A percentile compares a stretch with the other conserved stretches of the same genome.
phyloP scores from a whole-genome alignment of 2,113 vertebrate species.

The Triplophysa rosa region DNA sequence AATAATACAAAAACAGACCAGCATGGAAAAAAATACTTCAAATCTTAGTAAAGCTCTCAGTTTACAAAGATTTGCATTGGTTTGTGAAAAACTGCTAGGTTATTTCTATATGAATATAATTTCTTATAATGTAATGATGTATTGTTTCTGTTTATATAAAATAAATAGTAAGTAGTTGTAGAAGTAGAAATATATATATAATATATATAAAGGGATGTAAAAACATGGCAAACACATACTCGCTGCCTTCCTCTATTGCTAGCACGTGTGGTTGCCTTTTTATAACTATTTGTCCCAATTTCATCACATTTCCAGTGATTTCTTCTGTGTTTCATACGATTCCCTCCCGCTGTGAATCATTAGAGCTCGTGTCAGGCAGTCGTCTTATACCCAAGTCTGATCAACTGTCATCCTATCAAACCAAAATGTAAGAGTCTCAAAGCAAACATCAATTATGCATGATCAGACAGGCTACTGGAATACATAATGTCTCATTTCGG shows the following conservation, averaged over 20 bases:
- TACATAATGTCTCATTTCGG: conserved; percentile 44
- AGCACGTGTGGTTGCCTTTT: not conserved
- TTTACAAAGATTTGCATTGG: too few relatives aligned
- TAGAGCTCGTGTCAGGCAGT: conserved; percentile 55
- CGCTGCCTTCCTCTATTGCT: too few relatives aligned
- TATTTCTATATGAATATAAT: too few relatives aligned
- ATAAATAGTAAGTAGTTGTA: too few relatives aligned
- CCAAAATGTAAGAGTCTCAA: conserved; percentile 49
- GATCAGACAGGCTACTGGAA: conserved; percentile 35
- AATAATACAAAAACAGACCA: too few relatives aligned
- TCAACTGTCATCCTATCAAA: conserved; percentile 53
- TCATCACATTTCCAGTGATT: not conserved
- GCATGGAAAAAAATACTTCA: too few relatives aligned
- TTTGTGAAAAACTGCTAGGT: too few relatives aligned
- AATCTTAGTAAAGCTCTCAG: too few relatives aligned
- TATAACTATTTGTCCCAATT: conserved; percentile 1
- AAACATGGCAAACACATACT: not conserved
- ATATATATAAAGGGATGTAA: too few relatives aligned
- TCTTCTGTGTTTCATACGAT: not conserved
- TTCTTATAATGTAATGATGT: too few relatives aligned
- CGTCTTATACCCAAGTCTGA: conserved; percentile 47
- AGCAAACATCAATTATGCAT: conserved; percentile 66
- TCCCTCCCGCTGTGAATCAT: conserved; percentile 34
- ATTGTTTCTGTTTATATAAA: too few relatives aligned
- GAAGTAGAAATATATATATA: too few relatives aligned